Evolutionary conservation across 2,888 invertebrate species (phyloP).

Genomic region (Rotaria sp.): DNA sequence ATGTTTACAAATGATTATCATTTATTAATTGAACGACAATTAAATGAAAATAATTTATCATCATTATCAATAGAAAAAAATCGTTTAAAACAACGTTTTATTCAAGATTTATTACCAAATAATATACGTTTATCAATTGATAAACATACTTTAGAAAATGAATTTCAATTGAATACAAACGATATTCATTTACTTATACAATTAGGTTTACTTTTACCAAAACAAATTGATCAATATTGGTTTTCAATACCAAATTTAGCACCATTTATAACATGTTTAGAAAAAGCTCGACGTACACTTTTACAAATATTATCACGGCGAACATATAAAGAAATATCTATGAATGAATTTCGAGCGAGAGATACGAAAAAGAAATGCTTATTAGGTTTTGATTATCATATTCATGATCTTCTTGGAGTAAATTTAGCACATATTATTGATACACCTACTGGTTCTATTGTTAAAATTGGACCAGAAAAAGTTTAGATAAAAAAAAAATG

Average conservation of each 20-base stretch:
- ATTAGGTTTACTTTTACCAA: conserved; percentile 7
- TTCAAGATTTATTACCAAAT: not conserved
- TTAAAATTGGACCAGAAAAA: not conserved
- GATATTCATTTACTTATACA: conserved; percentile 22
- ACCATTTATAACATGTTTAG: not conserved
- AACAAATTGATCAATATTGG: conserved; percentile 2
- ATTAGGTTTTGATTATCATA: conserved; percentile 25
- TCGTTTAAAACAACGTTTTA: conserved; percentile 1
- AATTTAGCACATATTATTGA: conserved; percentile 9
- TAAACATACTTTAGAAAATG: not conserved
- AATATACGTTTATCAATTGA: not conserved
- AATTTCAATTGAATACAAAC: not conserved
- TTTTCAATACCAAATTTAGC: conserved; percentile 21
- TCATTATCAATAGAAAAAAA: not conserved
- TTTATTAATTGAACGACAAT: not conserved
- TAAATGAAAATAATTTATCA: not conserved
- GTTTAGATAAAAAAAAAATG: not conserved
- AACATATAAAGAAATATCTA: not conserved
- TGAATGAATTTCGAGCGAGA: not conserved
- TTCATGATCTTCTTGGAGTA: not conserved
- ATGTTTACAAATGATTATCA: conserved; percentile 6
- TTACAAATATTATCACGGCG: not conserved
- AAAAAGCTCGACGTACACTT: not conserved
- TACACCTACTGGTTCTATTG: not conserved
- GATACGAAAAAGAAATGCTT: not conserved